Evolutionary conservation across 2,888 invertebrate species (phyloP), one percentile per base, ranked within the genome.

Genomic region (Eupithecia insigniata): DNA sequence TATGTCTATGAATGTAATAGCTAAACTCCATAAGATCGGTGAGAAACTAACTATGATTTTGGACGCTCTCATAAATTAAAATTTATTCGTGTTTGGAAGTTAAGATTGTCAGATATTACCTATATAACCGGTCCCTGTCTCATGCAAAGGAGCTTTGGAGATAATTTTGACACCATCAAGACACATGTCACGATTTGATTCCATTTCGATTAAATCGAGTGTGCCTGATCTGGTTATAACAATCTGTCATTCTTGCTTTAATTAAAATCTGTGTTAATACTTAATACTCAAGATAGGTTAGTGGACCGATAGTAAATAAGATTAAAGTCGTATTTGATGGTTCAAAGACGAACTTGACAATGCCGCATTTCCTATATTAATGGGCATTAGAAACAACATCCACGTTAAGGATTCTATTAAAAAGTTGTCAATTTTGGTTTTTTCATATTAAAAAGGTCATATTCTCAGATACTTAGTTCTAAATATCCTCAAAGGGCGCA

Each of bases 131-230:
- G 71, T 67, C 36, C 58, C 64, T 65, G 69, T 71, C 74, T 61
- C 71, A 28, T 61, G 14, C 67, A 71, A 76, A 71, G 71, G 71
- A 75, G 74, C 75, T 71, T 43, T 36, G 55, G 67, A 70, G 80
- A 83, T 85, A 86, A 84, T 83, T 85, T 66, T 81, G 90, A 90
- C 87, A 80, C 80, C 87, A 89, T 87, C 79, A 86, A 79, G 92
- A 90, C 93, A 89, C 84, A 73, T 85, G 87, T 84, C 85, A 83
- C 85, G 88, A 85, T 86, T 78, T 81, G 51, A 81, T 83, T 83
- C 85, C 85, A 81, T 85, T 85, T 80, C 83, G 85, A 90, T 91
- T 90, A 91, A 91, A 92, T 91, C 88, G 86, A 85, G 85, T 89
- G 92, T 85, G 83, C 80, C 80, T 89, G 90, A 92, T 89, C 83